Evolutionary conservation across 2,113 vertebrate genomes (phyloP).

Genomic region (Leptobrachium ailaonicum): DNA sequence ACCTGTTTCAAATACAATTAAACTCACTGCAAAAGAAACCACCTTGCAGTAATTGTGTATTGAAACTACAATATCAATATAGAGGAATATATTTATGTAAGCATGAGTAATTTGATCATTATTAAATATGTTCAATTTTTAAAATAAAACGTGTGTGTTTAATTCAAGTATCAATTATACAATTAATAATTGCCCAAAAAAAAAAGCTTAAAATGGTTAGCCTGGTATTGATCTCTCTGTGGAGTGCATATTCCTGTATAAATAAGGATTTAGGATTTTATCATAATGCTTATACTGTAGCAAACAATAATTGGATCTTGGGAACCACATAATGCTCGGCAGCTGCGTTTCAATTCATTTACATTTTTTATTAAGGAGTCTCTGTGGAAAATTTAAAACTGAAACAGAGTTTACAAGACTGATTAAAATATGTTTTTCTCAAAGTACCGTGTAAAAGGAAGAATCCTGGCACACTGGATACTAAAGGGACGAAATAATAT

Average conservation of each 20-base stretch:
- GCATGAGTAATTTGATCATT: neutral
- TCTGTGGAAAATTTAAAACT: too few species aligned
- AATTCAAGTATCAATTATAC: slow-evolving; percentile 25
- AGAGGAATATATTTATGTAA: slow-evolving; percentile 3
- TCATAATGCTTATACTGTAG: slow-evolving; percentile 7
- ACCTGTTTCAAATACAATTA: slow-evolving; percentile 6
- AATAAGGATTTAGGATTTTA: slow-evolving; percentile 26
- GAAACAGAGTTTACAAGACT: too few species aligned
- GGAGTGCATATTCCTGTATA: slow-evolving; percentile 1
- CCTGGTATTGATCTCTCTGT: slow-evolving; percentile 31
- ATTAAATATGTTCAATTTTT: neutral
- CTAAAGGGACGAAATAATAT: too few species aligned
- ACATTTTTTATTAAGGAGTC: too few species aligned
- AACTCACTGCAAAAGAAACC: neutral
- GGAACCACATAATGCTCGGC: neutral
- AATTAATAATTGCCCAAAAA: slow-evolving; percentile 4
- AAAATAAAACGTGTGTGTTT: slow-evolving; percentile 16
- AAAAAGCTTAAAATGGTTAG: slow-evolving; percentile 26
- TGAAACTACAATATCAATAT: neutral
- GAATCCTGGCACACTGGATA: too few species aligned
- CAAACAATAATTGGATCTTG: slow-evolving; percentile 27
- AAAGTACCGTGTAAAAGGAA: too few species aligned
- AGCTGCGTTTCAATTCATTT: neutral
- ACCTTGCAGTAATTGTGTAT: neutral
- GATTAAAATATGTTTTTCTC: too few species aligned